Conservation (phyloP, 2,113 vertebrate genomes). For the Mobula birostris region DNA sequence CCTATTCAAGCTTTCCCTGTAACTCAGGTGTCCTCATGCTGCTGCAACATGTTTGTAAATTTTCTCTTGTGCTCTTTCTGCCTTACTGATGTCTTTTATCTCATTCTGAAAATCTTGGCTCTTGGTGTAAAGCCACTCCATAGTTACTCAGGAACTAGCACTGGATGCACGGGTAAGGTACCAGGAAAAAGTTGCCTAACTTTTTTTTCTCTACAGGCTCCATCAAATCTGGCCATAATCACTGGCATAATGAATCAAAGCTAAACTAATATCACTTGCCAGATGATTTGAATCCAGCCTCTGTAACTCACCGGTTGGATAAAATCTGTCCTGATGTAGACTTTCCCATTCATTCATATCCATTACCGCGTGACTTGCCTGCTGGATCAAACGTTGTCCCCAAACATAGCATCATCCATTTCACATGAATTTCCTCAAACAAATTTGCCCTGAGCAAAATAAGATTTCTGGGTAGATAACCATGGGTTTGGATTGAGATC, state of each 20-base stretch:
- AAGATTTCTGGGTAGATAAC: too few relatives aligned
- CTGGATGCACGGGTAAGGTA: neutral
- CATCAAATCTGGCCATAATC: neutral
- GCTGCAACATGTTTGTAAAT: too few relatives aligned
- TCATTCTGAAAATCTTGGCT: neutral
- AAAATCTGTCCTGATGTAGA: neutral
- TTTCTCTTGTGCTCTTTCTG: too few relatives aligned
- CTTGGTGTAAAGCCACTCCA: neutral
- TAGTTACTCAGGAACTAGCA: neutral
- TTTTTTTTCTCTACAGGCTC: neutral
- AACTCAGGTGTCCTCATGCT: too few relatives aligned
- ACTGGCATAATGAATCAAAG: neutral
- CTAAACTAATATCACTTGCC: neutral
- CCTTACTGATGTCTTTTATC: neutral
- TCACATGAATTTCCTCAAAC: neutral
- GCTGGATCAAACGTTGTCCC: neutral
- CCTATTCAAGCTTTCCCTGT: too few relatives aligned
- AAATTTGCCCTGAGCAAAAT: too few relatives aligned
- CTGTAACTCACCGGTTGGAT: neutral
- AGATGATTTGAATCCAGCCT: neutral
- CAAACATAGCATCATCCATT: neutral
- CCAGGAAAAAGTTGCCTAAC: neutral
- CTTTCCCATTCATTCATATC: neutral
- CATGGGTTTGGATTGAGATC: too few relatives aligned
- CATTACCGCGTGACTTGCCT: neutral